Conservation (phyloP, 1,140 invertebrate genomes). For the Papilio xuthus region DNA sequence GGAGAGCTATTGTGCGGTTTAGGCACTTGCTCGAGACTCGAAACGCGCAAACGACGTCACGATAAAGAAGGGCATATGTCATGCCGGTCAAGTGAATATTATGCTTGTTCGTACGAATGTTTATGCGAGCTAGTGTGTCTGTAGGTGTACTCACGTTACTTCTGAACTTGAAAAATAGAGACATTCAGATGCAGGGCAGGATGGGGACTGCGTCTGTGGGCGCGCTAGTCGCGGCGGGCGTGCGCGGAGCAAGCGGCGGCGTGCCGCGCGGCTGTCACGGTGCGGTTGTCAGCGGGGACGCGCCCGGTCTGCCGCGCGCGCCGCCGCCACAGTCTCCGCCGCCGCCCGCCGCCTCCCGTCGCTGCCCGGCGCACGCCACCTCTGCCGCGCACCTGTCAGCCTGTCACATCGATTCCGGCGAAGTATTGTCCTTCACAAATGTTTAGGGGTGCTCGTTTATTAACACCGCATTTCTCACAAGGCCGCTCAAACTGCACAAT, state of each 20-base stretch:
- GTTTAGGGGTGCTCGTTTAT: neutral
- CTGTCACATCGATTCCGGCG: neutral
- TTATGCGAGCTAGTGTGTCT: neutral
- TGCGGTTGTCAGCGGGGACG: constrained; percentile 29
- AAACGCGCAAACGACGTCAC: neutral
- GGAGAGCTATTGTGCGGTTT: neutral
- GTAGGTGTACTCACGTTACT: constrained; percentile 55
- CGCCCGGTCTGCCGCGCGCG: constrained; percentile 53
- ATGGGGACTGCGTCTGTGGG: neutral
- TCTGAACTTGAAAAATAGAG: constrained; percentile 67
- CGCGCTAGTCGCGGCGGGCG: constrained; percentile 39
- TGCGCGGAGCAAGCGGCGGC: constrained; percentile 26
- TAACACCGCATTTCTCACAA: neutral
- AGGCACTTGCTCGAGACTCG: neutral
- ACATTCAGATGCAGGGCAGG: constrained; percentile 46
- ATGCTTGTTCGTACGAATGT: neutral
- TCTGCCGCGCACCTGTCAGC: constrained; percentile 1
- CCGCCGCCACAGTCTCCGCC: constrained; percentile 52
- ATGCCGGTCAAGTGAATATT: neutral
- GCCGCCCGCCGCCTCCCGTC: constrained; percentile 40
- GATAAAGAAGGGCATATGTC: neutral
- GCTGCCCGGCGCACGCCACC: neutral
- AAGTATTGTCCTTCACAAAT: neutral
- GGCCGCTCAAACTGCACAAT: too few relatives aligned
- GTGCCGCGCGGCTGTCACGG: constrained; percentile 11